Conservation (phyloP, 2,797 vertebrate genomes). For the Sebastes glaucus region DNA sequence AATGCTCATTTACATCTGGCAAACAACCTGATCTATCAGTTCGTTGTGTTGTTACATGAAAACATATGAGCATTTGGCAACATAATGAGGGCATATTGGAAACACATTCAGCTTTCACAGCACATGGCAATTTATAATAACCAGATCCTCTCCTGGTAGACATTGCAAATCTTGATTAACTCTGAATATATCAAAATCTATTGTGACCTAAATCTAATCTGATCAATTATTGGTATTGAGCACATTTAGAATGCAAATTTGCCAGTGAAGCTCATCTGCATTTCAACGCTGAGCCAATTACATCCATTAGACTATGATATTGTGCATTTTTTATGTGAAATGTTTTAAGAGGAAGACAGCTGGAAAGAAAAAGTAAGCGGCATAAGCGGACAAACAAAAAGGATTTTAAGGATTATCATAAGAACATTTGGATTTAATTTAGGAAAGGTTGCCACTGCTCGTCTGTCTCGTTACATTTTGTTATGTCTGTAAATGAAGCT, state of each 20-base stretch:
- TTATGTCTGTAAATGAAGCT: not conserved
- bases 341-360: not conserved
- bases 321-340: constrained; percentile 14
- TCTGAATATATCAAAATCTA: constrained; percentile 20
- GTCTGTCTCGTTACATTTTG: not conserved
- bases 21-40: constrained; percentile 54
- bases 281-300: constrained; percentile 17
- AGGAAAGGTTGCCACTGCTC: not conserved
- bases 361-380: not conserved
- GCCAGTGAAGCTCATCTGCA: not conserved
- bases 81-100: constrained; percentile 65
- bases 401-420: not conserved
- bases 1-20: constrained; percentile 53
- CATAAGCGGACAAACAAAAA: not conserved
- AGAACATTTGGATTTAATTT: constrained; percentile 1
- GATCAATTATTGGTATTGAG: constrained; percentile 7
- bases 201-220: constrained; percentile 35
- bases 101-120: constrained; percentile 40
- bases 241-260: constrained; percentile 1
- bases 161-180: constrained; percentile 50
- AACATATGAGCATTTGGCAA: constrained; percentile 71
- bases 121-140: constrained; percentile 44
- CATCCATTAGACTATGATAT: not conserved
- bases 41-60: constrained; percentile 41
- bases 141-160: constrained; percentile 11